phyloP scores from a whole-genome alignment of 2,797 vertebrate species.

The Melanogrammus aeglefinus region DNA sequence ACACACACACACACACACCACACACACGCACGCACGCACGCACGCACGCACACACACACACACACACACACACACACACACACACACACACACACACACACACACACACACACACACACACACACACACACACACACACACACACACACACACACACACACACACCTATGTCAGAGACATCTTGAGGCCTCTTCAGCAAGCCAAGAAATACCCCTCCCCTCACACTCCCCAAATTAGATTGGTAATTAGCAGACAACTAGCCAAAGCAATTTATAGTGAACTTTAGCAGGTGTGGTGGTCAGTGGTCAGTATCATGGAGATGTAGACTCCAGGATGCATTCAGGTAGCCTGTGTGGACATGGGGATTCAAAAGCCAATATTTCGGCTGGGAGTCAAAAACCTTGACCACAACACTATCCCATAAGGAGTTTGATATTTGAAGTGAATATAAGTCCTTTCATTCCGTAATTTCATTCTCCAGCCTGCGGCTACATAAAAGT shows the following conservation, averaged over 20 bases:
- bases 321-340: too few relatives aligned
- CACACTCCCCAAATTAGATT: conserved; percentile 24
- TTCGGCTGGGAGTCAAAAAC: neutral
- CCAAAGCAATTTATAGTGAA: too few relatives aligned
- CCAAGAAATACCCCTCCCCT: conserved; percentile 43
- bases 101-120: too few relatives aligned
- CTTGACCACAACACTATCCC: neutral
- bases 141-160: too few relatives aligned
- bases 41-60: conserved; percentile 6
- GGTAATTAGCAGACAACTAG: too few relatives aligned
- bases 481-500: neutral
- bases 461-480: neutral
- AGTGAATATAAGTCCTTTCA: neutral
- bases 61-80: conserved; percentile 25
- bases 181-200: conserved; percentile 11
- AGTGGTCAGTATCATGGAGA: too few relatives aligned
- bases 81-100: neutral
- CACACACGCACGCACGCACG: too few relatives aligned
- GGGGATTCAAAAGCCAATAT: too few relatives aligned
- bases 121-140: conserved; percentile 11
- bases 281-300: too few relatives aligned
- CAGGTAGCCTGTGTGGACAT: too few relatives aligned
- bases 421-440: neutral
- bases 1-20: too few relatives aligned
- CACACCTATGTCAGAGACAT: neutral